Conservation (phyloP, 2,888 invertebrate species). For the Apantesis nais region DNA sequence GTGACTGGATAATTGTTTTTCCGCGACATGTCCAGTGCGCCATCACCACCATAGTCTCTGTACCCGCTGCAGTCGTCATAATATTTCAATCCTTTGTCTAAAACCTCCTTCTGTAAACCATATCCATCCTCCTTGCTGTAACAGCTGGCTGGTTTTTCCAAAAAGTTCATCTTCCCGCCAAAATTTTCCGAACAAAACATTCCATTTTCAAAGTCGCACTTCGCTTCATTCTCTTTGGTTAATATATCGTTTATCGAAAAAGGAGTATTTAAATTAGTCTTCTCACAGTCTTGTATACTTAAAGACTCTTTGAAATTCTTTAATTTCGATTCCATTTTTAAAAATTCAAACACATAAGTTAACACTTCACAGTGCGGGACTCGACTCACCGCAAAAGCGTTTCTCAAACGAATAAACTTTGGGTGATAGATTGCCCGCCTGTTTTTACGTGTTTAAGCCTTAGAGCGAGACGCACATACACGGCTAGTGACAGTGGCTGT, state of each 20-base stretch:
- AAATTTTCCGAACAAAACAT: conserved; percentile 69
- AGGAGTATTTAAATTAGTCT: conserved; percentile 85
- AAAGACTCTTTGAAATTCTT: conserved; percentile 71
- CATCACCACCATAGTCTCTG: conserved; percentile 74
- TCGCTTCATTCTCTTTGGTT: conserved; percentile 83
- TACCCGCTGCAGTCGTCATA: conserved; percentile 74
- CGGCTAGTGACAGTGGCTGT: conserved; percentile 16
- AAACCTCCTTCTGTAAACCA: conserved; percentile 68
- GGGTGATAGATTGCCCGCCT: conserved; percentile 81
- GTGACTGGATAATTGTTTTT: conserved; percentile 79
- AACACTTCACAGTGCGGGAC: conserved; percentile 66
- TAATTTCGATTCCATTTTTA: conserved; percentile 77
- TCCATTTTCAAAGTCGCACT: conserved; percentile 77
- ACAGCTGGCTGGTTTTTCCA: conserved; percentile 60
- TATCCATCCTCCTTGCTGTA: conserved; percentile 64
- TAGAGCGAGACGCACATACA: conserved; percentile 67
- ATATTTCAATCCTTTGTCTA: conserved; percentile 74
- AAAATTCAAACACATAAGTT: conserved; percentile 59
- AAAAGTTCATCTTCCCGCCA: conserved; percentile 74
- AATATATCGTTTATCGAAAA: conserved; percentile 91
- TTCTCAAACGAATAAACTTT: conserved; percentile 84
- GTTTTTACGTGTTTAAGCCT: conserved; percentile 77
- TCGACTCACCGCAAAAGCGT: conserved; percentile 82
- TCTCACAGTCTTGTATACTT: conserved; percentile 75
- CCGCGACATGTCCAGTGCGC: conserved; percentile 81